Percentiles rank a stretch among this genome's conserved stretches.
Evolutionary conservation across 2,888 invertebrate genomes (phyloP).

Genomic region (Patella ulyssiponensis): DNA sequence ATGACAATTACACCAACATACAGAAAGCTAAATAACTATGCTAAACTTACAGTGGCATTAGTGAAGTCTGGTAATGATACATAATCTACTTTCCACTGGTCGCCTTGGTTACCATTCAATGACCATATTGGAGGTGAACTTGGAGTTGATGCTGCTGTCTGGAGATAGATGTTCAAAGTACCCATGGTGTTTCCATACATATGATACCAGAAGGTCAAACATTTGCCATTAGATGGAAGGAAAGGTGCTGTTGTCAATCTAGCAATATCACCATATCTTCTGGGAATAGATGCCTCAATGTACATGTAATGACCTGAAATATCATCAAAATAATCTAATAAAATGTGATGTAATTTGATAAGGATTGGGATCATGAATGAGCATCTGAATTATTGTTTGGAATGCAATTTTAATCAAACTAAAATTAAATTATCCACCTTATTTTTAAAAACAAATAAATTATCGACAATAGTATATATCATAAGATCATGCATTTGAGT

Average conservation of each 20-base stretch:
- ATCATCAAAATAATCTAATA: background rate
- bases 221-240: conserved; percentile 39
- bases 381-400: too few relatives aligned
- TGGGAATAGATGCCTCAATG: conserved; percentile 73
- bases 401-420: too few relatives aligned
- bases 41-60: conserved; percentile 46
- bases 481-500: too few relatives aligned
- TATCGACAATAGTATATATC: too few relatives aligned
- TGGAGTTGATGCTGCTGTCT: background rate
- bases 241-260: conserved; percentile 64
- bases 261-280: conserved; percentile 76
- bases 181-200: conserved; percentile 68
- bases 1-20: too few relatives aligned
- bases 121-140: conserved; percentile 44
- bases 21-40: too few relatives aligned
- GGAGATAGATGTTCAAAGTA: conserved; percentile 51
- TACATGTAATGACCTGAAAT: conserved; percentile 40
- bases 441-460: too few relatives aligned
- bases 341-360: too few relatives aligned
- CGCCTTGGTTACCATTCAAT: conserved; percentile 57
- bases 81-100: conserved; percentile 58
- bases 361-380: too few relatives aligned
- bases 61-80: conserved; percentile 44
- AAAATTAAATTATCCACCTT: too few relatives aligned
- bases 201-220: conserved; percentile 68